phyloP scores from a whole-genome alignment of 1,140 invertebrate species.

The Aplysia californica region DNA sequence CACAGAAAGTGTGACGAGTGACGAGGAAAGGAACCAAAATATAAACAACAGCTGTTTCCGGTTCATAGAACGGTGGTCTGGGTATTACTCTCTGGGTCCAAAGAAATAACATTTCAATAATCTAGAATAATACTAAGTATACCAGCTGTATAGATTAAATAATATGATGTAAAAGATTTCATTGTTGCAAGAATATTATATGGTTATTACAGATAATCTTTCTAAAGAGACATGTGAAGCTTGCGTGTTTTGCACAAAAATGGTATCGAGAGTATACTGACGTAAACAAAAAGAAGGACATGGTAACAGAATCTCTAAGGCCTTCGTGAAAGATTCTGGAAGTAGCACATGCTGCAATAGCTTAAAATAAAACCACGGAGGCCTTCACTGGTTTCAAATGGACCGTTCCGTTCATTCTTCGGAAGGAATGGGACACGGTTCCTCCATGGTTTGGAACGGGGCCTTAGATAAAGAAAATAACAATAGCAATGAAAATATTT shows the following conservation, averaged over 20 bases:
- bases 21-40: no score
- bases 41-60: no score
- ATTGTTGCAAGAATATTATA: neutral
- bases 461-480: conserved; percentile 37
- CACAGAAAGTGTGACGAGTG: no score
- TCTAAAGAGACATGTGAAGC: no score
- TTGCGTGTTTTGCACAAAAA: conserved; percentile 5
- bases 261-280: conserved; percentile 21
- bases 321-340: conserved; percentile 23
- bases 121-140: no score
- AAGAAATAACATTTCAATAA: no score
- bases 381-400: conserved; percentile 31
- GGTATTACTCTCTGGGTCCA: no score
- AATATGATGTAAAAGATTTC: neutral
- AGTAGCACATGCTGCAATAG: conserved; percentile 22
- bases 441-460: conserved; percentile 30
- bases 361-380: conserved; percentile 21
- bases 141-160: neutral
- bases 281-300: conserved; percentile 27
- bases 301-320: conserved; percentile 28
- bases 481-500: conserved; percentile 39
- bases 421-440: conserved; percentile 37
- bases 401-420: conserved; percentile 36
- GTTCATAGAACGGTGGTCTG: no score
- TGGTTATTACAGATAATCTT: no score